Base-by-base conservation (phyloP, 2,113 vertebrate genomes). In the Vireo altiloquus region DNA sequence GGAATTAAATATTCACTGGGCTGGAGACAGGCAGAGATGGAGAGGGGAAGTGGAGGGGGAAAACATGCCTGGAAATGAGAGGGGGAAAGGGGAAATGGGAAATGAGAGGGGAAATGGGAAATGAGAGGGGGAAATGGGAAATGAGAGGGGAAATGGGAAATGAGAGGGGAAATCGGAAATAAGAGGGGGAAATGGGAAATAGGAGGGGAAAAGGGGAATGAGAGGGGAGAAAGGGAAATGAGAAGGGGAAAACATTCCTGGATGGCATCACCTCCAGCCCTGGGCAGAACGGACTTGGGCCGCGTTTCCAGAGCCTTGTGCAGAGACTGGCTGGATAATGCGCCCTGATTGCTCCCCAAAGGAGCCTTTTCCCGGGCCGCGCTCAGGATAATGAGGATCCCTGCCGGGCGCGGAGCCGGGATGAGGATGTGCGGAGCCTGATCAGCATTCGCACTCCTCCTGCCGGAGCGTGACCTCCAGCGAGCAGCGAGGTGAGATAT, bases 401-500 rank as follows among this genome's bases (percentile, higher is more conserved):
- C 33, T n/a, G 31, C 31, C 8, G 20, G 28, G 52, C 23, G 9
- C 14, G 33, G 57, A 10, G 46, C 9, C 1, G 50, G 57, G 75
- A 2, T 54, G 78, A 33, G 52, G 87, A 78, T 75, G 69, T 25
- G 80, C 6, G 40, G 40, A 69, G 79, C 40, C 85, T 59, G 81
- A 19, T 65, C 47, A 91, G 70, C 54, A 47, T 30, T 35, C 74
- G 27, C 63, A 1, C 87, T 3, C 9, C 56, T 78, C 30, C 56
- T 25, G 39, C 52, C 81, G 11, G 1, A 44, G 21, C 57, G 91
- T 96, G 94, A 96, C 92, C 95, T 95, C 92, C 87, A 63, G 87
- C 89, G 79, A n/a, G 85, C 68, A 19, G 79, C 70, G 71, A 95
- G 95, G 87, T 88, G 93, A 97, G 89, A 81, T 88, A 95, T 95